phyloP scores from a whole-genome alignment of 2,888 invertebrate species.

The Drosophila pegasa region DNA sequence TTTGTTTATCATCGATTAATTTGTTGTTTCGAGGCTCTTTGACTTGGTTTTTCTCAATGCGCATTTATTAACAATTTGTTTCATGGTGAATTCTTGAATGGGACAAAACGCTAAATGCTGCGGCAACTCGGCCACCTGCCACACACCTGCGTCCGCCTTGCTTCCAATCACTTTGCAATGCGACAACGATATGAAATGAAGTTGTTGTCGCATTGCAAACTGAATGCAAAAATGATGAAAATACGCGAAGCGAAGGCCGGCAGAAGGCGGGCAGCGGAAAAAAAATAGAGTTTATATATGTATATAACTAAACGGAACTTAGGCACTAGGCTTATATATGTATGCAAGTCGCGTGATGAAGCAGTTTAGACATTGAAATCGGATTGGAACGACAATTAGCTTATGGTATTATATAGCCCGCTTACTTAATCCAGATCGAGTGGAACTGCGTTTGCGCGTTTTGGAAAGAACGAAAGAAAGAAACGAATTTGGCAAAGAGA shows the following conservation, averaged over 20 bases:
- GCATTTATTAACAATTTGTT: slow-evolving; percentile 69
- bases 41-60: slow-evolving; percentile 61
- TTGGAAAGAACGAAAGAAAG: slow-evolving; percentile 26
- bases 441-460: slow-evolving; percentile 59
- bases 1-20: slow-evolving; percentile 5
- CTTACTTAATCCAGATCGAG: slow-evolving; percentile 67
- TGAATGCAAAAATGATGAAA: slow-evolving; percentile 12
- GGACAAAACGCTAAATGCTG: slow-evolving; percentile 70
- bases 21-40: slow-evolving; percentile 17
- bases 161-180: slow-evolving; percentile 26
- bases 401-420: slow-evolving; percentile 35
- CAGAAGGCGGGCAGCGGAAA: slow-evolving; percentile 29
- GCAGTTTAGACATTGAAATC: slow-evolving; percentile 18
- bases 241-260: not conserved
- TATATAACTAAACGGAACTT: slow-evolving; percentile 69
- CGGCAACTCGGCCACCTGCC: slow-evolving; percentile 34
- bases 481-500: slow-evolving; percentile 55
- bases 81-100: slow-evolving; percentile 39
- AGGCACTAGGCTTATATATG: slow-evolving; percentile 67
- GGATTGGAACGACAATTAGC: slow-evolving; percentile 49
- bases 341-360: slow-evolving; percentile 37
- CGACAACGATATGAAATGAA: slow-evolving; percentile 62
- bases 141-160: slow-evolving; percentile 16
- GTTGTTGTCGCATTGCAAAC: slow-evolving; percentile 42
- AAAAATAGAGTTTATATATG: slow-evolving; percentile 26